Conservation (phyloP, 2,113 vertebrate genomes). For the Oenanthe melanoleuca region DNA sequence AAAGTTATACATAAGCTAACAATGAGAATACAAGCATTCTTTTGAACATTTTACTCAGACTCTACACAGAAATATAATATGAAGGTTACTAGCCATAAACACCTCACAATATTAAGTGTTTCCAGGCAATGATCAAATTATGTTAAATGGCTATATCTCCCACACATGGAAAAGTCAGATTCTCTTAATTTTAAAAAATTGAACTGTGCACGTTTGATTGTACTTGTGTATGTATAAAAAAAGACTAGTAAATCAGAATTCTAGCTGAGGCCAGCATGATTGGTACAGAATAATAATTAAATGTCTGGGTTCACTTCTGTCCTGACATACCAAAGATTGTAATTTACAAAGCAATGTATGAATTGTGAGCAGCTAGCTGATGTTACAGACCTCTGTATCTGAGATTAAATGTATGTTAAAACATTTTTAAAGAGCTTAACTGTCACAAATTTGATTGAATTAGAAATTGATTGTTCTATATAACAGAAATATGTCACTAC, state of each 20-base stretch:
- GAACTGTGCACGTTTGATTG: neutral
- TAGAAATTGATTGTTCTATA: constrained; percentile 38
- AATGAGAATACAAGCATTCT: constrained; percentile 21
- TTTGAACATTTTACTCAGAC: constrained; percentile 10
- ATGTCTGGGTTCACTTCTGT: constrained; percentile 5
- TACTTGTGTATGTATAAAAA: constrained; percentile 4
- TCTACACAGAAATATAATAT: neutral
- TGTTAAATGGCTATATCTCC: neutral
- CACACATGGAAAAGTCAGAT: constrained; percentile 25
- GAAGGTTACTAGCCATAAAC: neutral
- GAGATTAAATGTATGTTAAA: constrained; percentile 37
- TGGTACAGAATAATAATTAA: constrained; percentile 33
- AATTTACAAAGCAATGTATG: constrained; percentile 25
- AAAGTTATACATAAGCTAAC: neutral
- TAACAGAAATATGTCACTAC: constrained; percentile 33
- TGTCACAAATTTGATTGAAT: constrained; percentile 36
- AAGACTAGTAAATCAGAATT: constrained; percentile 39
- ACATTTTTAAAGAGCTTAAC: constrained; percentile 3
- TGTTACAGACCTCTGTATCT: neutral
- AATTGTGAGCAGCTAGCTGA: constrained; percentile 2
- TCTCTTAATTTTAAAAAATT: constrained; percentile 32
- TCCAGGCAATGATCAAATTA: neutral
- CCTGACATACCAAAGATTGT: neutral
- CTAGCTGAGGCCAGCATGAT: constrained; percentile 24
- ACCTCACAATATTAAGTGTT: constrained; percentile 3